phyloP scores from a whole-genome alignment of 2,113 vertebrate genomes.

The Sminthopsis crassicaudata region DNA sequence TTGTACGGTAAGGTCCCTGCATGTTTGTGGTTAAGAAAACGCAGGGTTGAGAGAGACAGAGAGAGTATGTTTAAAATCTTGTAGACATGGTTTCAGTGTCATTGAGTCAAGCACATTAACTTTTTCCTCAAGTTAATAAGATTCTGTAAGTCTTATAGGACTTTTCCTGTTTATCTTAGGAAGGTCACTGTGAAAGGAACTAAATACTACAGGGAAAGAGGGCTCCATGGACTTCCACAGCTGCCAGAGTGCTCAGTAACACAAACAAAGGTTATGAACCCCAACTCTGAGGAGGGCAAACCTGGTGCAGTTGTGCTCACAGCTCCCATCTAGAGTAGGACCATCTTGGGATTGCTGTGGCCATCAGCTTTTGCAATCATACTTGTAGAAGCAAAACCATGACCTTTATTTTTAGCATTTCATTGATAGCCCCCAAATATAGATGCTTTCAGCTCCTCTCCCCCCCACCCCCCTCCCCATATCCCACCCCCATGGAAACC shows the following conservation, averaged over 20 bases:
- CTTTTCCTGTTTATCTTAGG: background rate
- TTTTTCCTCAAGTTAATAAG: background rate
- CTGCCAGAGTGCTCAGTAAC: no score
- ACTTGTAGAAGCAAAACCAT: background rate
- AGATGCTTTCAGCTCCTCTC: background rate
- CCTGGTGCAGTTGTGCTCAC: background rate
- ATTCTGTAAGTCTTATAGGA: background rate
- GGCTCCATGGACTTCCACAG: background rate
- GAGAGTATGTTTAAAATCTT: no score
- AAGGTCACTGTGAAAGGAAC: background rate
- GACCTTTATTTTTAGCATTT: background rate
- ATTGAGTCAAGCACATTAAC: background rate
- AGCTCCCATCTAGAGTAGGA: background rate
- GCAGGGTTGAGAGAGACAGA: background rate
- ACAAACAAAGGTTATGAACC: background rate
- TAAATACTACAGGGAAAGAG: background rate
- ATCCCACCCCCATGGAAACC: background rate
- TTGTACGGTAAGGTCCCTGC: slow-evolving; percentile 88
- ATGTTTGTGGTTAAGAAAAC: background rate
- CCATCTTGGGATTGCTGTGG: background rate
- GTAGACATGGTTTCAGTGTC: background rate
- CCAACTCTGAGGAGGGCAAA: background rate
- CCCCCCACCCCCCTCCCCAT: no score
- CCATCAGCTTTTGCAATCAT: no score
- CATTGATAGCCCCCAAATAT: background rate